Conservation (phyloP, 2,113 vertebrate genomes). For the Tachuris rubrigastra region DNA sequence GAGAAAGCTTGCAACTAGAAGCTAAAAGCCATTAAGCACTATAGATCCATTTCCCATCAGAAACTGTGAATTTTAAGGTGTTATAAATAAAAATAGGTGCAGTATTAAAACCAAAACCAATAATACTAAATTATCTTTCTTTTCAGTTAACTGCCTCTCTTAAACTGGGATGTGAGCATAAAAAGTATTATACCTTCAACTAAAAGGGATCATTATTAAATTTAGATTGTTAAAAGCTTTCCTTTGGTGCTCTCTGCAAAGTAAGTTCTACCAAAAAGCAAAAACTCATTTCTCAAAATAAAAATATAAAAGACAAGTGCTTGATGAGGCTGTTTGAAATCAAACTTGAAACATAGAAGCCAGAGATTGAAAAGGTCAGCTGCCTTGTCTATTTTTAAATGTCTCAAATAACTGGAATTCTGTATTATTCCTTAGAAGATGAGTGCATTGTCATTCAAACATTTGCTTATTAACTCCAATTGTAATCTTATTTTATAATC, state of each 20-base stretch:
- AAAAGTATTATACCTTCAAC: neutral
- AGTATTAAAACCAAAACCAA: neutral
- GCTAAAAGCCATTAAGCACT: neutral
- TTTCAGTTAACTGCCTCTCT: neutral
- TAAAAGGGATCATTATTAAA: neutral
- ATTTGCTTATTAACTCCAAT: neutral
- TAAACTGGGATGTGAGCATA: neutral
- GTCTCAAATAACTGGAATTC: neutral
- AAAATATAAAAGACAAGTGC: neutral
- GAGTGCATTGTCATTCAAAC: neutral
- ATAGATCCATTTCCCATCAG: neutral
- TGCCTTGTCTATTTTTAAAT: neutral
- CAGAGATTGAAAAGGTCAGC: neutral
- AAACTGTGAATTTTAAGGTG: neutral
- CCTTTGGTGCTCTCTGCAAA: neutral
- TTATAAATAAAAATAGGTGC: neutral
- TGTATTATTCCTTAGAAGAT: neutral
- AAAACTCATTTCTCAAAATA: neutral
- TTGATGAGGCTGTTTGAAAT: neutral
- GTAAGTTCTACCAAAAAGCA: neutral
- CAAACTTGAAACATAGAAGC: neutral
- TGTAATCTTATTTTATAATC: conserved; percentile 2
- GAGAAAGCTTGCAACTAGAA: neutral
- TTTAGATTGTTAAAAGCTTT: neutral
- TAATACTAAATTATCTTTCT: neutral